phyloP scores from a whole-genome alignment of 2,113 vertebrate genomes.

The Oncorhynchus masou region DNA sequence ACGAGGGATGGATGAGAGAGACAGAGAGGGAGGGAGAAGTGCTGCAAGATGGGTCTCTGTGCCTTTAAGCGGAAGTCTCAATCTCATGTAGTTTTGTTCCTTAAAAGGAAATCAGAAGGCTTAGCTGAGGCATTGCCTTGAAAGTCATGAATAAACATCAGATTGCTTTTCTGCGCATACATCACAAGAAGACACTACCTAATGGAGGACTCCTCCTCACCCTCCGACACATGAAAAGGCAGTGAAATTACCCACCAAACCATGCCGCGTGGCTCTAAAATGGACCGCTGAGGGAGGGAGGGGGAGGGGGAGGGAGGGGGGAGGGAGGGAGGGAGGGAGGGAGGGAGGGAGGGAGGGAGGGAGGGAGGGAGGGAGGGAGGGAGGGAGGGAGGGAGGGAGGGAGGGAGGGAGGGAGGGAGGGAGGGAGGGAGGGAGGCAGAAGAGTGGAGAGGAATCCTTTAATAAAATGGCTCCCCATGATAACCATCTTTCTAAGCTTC shows the following conservation, averaged over 20 bases:
- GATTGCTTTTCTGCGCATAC: slow-evolving; percentile 71
- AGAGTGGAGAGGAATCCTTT: slow-evolving; percentile 46
- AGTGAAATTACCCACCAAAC: slow-evolving; percentile 71
- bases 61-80: slow-evolving; percentile 74
- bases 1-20: slow-evolving; percentile 27
- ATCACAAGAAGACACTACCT: slow-evolving; percentile 76
- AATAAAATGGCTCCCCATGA: slow-evolving; percentile 67
- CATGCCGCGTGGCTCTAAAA: slow-evolving; percentile 63
- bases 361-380: slow-evolving; percentile 48
- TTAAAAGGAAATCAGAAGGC: slow-evolving; percentile 78
- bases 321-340: no score
- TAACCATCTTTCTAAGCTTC: slow-evolving; percentile 42
- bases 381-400: neutral
- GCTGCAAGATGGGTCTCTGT: slow-evolving; percentile 59
- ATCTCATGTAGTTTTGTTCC: slow-evolving; percentile 75
- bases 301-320: no score
- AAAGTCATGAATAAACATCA: slow-evolving; percentile 81
- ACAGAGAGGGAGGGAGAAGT: slow-evolving; percentile 8
- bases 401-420: no score
- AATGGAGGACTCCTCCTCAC: slow-evolving; percentile 73
- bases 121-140: slow-evolving; percentile 69
- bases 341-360: slow-evolving; percentile 9
- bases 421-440: slow-evolving; percentile 2
- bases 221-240: slow-evolving; percentile 73
- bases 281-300: slow-evolving; percentile 59